Base-by-base conservation (phyloP, 2,888 invertebrate genomes). In the Drosophila maculinotata region DNA sequence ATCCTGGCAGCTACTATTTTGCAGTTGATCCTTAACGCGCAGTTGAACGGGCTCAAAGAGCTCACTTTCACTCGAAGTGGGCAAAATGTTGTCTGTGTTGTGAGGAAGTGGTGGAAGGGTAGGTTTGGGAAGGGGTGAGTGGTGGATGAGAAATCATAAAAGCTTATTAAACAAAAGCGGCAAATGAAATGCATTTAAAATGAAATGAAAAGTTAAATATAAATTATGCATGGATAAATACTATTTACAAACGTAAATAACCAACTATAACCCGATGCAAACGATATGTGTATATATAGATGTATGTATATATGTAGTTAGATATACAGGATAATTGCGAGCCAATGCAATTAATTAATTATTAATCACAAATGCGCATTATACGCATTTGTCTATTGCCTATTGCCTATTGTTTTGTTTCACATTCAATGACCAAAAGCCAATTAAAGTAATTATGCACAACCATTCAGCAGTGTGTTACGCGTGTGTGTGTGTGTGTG, bases 391-490 rank as follows among this genome's bases (percentile, higher is more conserved):
- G 38, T 52, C n/a, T n/a, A n/a, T 52, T 14, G 20, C 45, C 45
- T 20, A 20, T 20, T 31, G 31, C 20, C 45, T 20, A 20, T 45
- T 49, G 45, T 45, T 72, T 68, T 67, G 42, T 44, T 3, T 9
- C 10, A 49, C 60, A 44, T 31, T 49, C 31, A 59, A 59, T 84
- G 81, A 69, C 73, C 79, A 76, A 17, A 36, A 69, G 78, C 81
- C 80, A 81, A 81, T 87, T 84, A 68, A 39, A 84, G 83, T 69
- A 84, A 69, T 87, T 77, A 81, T 83, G 68, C 64, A 54, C 64
- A 49, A 39, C 26, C 36, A 69, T 52, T 48, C 48, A 56, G 59
- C 42, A 17, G 41, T 60, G 38, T 57, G 68, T 72, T 60, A 67
- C 57, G 41, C 39, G 20, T 52, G 23, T 28, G 4, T 23, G 44